These are phyloP conservation scores for Ferrisia virgata DNA, from an alignment of 2,888 invertebrate species.

Conservation along the genomic window DNA sequence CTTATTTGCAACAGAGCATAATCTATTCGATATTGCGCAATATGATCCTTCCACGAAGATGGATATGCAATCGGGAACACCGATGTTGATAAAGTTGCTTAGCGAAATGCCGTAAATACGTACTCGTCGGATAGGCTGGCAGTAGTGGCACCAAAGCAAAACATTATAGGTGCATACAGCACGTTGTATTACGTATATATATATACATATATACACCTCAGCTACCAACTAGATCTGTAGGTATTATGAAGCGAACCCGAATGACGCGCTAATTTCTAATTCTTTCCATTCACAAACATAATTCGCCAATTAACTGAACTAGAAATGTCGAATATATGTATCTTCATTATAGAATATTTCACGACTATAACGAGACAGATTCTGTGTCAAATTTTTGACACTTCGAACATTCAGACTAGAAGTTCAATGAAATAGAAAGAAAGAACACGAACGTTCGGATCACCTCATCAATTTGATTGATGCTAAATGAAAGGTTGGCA, in stretches of 20 bases:
- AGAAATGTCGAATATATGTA: neutral
- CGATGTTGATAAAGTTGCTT: neutral
- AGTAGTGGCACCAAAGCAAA: neutral
- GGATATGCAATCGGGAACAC: neutral
- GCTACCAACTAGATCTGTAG: too few species aligned
- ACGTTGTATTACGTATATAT: too few species aligned
- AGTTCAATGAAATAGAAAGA: neutral
- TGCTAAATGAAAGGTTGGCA: neutral
- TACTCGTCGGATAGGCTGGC: neutral
- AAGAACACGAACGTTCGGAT: neutral
- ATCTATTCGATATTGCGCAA: neutral
- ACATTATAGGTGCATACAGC: neutral
- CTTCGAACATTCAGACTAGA: neutral
- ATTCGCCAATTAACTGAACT: neutral
- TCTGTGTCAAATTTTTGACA: neutral
- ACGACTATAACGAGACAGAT: neutral
- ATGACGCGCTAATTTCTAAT: neutral
- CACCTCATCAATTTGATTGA: neutral
- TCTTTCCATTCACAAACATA: neutral
- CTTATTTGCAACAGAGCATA: too few species aligned
- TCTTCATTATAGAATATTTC: neutral
- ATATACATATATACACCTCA: too few species aligned
- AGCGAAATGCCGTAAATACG: slow-evolving; percentile 3
- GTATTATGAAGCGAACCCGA: neutral
- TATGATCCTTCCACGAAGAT: neutral